Conservation (phyloP, 2,888 invertebrate species). For the Frankliniella intonsa region DNA sequence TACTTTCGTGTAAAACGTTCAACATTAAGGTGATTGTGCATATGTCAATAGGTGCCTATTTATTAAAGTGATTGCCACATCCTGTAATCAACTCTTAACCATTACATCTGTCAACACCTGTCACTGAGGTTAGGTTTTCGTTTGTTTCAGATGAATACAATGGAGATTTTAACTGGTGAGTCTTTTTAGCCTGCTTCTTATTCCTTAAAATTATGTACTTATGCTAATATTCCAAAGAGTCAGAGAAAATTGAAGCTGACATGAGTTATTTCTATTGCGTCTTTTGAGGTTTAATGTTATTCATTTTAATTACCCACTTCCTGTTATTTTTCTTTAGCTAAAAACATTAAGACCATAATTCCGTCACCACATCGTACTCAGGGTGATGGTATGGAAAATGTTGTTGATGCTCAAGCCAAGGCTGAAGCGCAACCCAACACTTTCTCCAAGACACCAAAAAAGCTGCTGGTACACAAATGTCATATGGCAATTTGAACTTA, state of each 20-base stretch:
- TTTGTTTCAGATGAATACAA: neutral
- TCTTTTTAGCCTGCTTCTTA: neutral
- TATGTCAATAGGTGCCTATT: neutral
- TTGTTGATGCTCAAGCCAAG: slow-evolving; percentile 41
- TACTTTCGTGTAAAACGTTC: neutral
- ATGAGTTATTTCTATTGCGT: neutral
- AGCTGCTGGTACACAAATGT: neutral
- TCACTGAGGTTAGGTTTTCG: neutral
- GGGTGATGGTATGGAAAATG: slow-evolving; percentile 74
- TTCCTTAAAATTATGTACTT: neutral
- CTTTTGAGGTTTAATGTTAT: neutral
- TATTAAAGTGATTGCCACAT: neutral
- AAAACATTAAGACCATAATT: neutral
- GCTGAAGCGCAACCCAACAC: neutral
- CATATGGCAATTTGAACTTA: neutral
- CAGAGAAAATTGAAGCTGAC: neutral
- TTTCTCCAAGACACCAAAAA: neutral
- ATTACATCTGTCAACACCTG: neutral
- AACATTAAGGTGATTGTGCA: neutral
- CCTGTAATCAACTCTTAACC: neutral
- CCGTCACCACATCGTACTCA: slow-evolving; percentile 53
- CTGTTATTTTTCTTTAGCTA: neutral
- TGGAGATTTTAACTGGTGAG: neutral
- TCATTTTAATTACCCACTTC: neutral
- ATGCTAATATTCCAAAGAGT: neutral